Evolutionary conservation across 2,888 invertebrate genomes (phyloP), one percentile per base, ranked within the genome.

Genomic region (Panopea generosa): DNA sequence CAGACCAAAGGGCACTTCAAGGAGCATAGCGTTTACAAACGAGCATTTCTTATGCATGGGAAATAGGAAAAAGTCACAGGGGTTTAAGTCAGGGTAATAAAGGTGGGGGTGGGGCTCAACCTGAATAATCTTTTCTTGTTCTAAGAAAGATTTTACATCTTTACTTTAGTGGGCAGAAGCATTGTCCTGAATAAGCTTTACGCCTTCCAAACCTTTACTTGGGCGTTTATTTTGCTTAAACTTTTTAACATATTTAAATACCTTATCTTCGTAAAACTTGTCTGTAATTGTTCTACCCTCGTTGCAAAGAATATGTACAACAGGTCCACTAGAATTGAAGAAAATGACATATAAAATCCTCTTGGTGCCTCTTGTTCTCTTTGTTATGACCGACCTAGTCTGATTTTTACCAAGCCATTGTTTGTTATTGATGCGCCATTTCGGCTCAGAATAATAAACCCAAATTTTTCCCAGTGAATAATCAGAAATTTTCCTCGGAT

Each of bases 181-280:
- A 43, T 59, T 59, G 22, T 59, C 59, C 43, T 59, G 59, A n/a
- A 59, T 59, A 20, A 59, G 43, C 18, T 26, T 26, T 16, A 59
- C 7, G 11, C 45, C 59, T 24, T 20, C 45, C 38, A 59, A 59
- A 59, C 43, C 59, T 20, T 20, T 50, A 22, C 50, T 50, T 18
- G 18, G 50, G 18, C 50, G 50, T 22, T 24, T 20, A 20, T 50
- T 50, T 20, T 50, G 11, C 11, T 50, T 20, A 50, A 20, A 20
- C n/a, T 14, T 24, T 24, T 50, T 50, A 22, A 50, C 50, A 20
- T 24, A 11, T 50, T 50, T 50, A 14, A 50, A 20, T 3, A 50
- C 22, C 22, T 50, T 50, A 20, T 50, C 50, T 22, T 24, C 14
- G 20, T 50, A 50, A 33, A 33, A 33, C 9, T 50, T 50, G 20